Conservation (phyloP, 2,797 vertebrate genomes). For the Amniataba percoides region DNA sequence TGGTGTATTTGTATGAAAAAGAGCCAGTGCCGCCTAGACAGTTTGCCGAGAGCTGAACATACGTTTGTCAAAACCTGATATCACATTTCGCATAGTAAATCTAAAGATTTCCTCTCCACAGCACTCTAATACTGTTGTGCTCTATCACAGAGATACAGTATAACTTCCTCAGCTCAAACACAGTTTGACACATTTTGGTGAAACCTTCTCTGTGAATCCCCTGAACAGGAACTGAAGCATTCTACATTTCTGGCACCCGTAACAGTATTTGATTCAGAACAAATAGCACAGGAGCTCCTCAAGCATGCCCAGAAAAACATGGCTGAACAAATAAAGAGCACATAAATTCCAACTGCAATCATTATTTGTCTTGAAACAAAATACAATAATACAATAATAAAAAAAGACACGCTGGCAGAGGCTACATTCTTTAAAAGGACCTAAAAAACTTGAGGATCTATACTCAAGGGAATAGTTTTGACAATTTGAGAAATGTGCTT, state of each 20-base stretch:
- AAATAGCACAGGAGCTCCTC: neutral
- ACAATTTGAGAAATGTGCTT: neutral
- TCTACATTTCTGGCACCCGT: slow-evolving; percentile 4
- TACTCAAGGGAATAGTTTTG: neutral
- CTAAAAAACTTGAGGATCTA: neutral
- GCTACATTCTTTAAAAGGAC: neutral
- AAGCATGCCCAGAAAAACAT: slow-evolving; percentile 1
- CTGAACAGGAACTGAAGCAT: slow-evolving; percentile 2
- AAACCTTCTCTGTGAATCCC: neutral
- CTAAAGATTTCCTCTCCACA: neutral
- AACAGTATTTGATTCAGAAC: neutral
- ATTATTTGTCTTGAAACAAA: neutral
- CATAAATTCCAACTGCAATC: neutral
- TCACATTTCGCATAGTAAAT: neutral
- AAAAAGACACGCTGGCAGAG: too few species aligned
- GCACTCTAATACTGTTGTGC: neutral
- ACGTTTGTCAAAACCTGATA: slow-evolving; percentile 16
- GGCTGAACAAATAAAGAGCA: neutral
- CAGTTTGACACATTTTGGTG: neutral
- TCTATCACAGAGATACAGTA: neutral
- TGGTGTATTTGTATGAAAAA: slow-evolving; percentile 28
- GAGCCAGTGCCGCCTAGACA: slow-evolving; percentile 11
- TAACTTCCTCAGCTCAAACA: neutral
- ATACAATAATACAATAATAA: neutral
- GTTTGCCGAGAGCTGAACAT: slow-evolving; percentile 14